Percentiles rank a stretch among this genome's conserved stretches.
phyloP scores from a whole-genome alignment of 2,113 vertebrate species.

The Lamprotornis superbus region DNA sequence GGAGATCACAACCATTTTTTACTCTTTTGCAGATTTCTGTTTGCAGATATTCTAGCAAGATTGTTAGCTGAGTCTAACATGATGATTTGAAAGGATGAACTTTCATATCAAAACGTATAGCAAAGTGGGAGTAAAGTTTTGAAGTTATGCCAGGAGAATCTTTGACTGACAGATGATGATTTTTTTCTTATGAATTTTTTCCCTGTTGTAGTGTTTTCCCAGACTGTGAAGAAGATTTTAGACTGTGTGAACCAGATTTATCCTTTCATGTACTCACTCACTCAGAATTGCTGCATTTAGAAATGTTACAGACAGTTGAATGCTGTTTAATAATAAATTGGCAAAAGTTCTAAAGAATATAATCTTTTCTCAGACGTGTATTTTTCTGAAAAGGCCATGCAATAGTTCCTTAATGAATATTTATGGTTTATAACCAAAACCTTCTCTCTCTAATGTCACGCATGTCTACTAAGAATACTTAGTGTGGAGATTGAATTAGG shows the following conservation, averaged over 20 bases:
- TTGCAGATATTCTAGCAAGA: slow-evolving; percentile 22
- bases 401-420: neutral
- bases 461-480: neutral
- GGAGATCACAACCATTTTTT: neutral
- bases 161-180: slow-evolving; percentile 39
- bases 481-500: neutral
- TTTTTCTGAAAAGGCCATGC: neutral
- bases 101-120: slow-evolving; percentile 31
- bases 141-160: slow-evolving; percentile 41
- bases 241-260: slow-evolving; percentile 38
- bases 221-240: slow-evolving; percentile 36
- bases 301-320: slow-evolving; percentile 5
- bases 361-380: neutral
- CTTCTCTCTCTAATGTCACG: neutral
- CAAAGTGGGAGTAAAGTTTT: slow-evolving; percentile 51
- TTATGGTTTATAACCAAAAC: neutral
- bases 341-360: neutral
- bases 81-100: slow-evolving; percentile 51
- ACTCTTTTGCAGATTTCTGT: neutral
- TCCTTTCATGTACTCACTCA: slow-evolving; percentile 25
- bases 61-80: slow-evolving; percentile 45
- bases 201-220: slow-evolving; percentile 32
- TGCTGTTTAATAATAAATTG: slow-evolving; percentile 24
- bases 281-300: slow-evolving; percentile 22
- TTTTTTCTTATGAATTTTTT: neutral